These are phyloP conservation scores for Trichosurus vulpecula DNA, from an alignment of 2,797 vertebrate genomes.

Conservation along the genomic window DNA sequence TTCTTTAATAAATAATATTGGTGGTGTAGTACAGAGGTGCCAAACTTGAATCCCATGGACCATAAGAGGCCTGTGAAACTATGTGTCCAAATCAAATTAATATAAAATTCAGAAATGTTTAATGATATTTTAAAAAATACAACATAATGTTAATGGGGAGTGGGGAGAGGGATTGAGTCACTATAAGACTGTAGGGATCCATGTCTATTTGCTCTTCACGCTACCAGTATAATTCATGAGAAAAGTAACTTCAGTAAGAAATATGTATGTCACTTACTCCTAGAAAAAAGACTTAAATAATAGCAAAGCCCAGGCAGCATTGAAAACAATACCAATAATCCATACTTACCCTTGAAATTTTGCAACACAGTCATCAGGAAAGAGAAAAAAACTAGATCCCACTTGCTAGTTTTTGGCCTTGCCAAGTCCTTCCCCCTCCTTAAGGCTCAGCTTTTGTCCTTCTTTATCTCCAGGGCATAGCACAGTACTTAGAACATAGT, in stretches of 20 bases:
- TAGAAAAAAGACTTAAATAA: neutral
- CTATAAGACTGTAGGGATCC: neutral
- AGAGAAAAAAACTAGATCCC: neutral
- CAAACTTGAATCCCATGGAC: neutral
- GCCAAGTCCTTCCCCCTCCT: neutral
- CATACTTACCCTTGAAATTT: neutral
- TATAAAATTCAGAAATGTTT: neutral
- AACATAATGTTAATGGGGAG: neutral
- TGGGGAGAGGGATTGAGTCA: neutral
- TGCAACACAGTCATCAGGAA: neutral
- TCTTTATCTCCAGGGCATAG: neutral
- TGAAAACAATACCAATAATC: neutral
- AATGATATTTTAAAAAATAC: neutral
- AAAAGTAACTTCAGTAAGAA: neutral
- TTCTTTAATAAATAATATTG: neutral
- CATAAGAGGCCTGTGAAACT: neutral
- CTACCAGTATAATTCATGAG: neutral
- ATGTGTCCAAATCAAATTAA: neutral
- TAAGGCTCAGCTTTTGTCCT: neutral
- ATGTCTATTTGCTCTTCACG: neutral
- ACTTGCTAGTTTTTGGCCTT: neutral
- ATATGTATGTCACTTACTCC: neutral
- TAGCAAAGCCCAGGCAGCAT: neutral
- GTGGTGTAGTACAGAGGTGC: neutral
- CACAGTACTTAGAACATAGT: neutral